phyloP scores from a whole-genome alignment of 1,140 invertebrate genomes.

The Gonioctena quinquepunctata region DNA sequence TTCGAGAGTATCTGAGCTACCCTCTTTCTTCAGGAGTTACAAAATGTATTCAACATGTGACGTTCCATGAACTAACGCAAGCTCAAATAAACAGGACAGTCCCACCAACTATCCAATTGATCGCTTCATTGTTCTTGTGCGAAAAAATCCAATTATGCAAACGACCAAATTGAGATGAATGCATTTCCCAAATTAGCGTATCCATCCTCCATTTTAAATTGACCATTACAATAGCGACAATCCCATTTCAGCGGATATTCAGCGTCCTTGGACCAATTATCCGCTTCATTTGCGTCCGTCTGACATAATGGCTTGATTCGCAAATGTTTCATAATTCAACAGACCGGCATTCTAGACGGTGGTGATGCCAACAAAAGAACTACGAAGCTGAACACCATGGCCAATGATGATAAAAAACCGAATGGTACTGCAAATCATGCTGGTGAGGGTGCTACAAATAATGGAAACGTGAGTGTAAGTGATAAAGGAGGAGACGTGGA shows the following conservation, averaged over 20 bases:
- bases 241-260: slow-evolving; percentile 12
- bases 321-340: neutral
- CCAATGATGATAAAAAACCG: neutral
- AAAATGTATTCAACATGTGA: no score
- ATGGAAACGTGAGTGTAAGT: neutral
- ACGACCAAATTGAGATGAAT: slow-evolving; percentile 8
- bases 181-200: slow-evolving; percentile 18
- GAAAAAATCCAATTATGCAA: slow-evolving; percentile 12
- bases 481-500: neutral
- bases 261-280: slow-evolving; percentile 13
- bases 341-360: neutral
- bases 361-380: neutral
- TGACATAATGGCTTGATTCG: neutral
- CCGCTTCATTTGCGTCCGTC: slow-evolving; percentile 9
- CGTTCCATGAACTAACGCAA: no score
- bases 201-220: slow-evolving; percentile 15
- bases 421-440: no score
- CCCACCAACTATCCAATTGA: neutral
- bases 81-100: no score
- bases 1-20: no score
- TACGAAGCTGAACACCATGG: neutral
- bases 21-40: no score
- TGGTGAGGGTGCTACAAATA: no score
- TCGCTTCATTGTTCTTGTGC: no score
- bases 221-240: slow-evolving; percentile 15